Evolutionary conservation across 2,113 vertebrate species (phyloP), one percentile per base, ranked within the genome.

Genomic region (Oenanthe melanoleuca): DNA sequence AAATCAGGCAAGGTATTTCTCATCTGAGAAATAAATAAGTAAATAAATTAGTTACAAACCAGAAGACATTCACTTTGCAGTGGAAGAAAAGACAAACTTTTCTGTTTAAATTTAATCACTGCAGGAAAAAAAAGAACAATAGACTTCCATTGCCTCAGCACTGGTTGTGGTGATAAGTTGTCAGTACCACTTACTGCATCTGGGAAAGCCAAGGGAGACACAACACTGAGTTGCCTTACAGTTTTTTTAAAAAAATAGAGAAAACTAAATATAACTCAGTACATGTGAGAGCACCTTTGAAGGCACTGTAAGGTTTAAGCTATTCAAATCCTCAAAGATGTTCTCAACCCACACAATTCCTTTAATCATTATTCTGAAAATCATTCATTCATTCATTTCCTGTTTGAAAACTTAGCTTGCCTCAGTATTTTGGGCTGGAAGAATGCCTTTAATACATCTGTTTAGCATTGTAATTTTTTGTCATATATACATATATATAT

Each of bases 261-360:
- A 67, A 94, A 96, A 74, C 97, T 97, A 98, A 97, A 97, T 97
- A 96, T 97, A 97, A 94, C 93, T 5, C 11, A 95, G 89, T 88
- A 89, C 92, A 94, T 93, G 64, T 1, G 11, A 93, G 65, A 95
- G 72, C 94, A 95, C 92, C 97, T 97, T 97, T 97, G 97, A 97
- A 98, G 96, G 81, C 83, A 91, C 63, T 85, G 89, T 59, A 91
- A 96, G 64, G 84, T 89, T 97, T 96, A 97, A 97, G 94, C 93
- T 95, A 96, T 96, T 97, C 86, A 94, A 86, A 92, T 95, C 94
- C 96, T 96, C 94, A 96, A 97, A 97, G 93, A 88, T 78, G 77
- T 97, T 95, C 96, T 89, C 86, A 96, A 82, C 95, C 94, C 94
- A 97, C 97, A 92, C 95, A 66, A 65, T 90, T 80, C 89, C 79